phyloP scores from a whole-genome alignment of 2,888 invertebrate species.

The Crepidodera aurea region DNA sequence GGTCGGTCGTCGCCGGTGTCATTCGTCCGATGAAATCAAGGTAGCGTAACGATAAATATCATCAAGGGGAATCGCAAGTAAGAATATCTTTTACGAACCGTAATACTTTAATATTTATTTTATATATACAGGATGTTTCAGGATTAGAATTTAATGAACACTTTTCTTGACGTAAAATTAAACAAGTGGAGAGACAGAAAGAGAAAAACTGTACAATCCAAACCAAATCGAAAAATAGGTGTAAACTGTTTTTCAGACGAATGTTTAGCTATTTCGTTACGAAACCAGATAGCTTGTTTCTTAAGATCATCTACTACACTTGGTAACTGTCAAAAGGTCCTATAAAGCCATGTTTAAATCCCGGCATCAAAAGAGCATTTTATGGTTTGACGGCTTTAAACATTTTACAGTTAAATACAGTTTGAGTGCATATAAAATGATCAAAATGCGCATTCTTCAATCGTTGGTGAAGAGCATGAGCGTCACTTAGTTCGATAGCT shows the following conservation, averaged over 20 bases:
- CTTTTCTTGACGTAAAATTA: too few species aligned
- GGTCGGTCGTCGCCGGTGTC: constrained; percentile 23
- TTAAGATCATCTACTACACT: constrained; percentile 11
- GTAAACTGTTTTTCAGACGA: constrained; percentile 6
- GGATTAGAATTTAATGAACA: too few species aligned
- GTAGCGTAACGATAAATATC: constrained; percentile 35
- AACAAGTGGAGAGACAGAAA: too few species aligned
- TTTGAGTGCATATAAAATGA: constrained; percentile 17
- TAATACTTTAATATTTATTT: too few species aligned
- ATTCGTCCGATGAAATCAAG: constrained; percentile 38
- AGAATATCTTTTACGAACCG: too few species aligned
- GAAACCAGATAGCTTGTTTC: constrained; percentile 1
- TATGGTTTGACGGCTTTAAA: constrained; percentile 8
- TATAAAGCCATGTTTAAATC: constrained; percentile 14
- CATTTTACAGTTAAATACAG: constrained; percentile 9
- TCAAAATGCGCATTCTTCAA: constrained; percentile 14
- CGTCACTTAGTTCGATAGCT: neutral
- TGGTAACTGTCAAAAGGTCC: constrained; percentile 6
- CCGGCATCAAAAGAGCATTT: constrained; percentile 7
- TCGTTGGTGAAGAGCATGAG: neutral
- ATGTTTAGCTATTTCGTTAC: neutral
- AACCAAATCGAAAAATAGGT: constrained; percentile 1
- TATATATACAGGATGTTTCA: too few species aligned
- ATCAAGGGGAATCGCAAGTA: neutral
- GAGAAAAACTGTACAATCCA: too few species aligned